phyloP scores from a whole-genome alignment of 2,888 invertebrate genomes.

The Latrodectus hesperus region DNA sequence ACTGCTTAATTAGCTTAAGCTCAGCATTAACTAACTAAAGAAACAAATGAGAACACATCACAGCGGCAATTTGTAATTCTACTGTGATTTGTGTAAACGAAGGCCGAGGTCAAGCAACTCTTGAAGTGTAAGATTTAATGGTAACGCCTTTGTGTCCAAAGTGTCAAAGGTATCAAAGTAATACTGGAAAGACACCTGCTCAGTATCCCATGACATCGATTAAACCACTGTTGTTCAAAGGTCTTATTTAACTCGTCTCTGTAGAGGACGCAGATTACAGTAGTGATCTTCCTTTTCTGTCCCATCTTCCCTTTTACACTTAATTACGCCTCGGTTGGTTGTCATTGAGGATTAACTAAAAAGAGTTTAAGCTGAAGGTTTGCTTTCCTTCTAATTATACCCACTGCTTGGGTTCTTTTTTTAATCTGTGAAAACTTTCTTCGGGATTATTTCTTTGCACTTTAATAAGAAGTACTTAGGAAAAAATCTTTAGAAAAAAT shows the following conservation, averaged over 20 bases:
- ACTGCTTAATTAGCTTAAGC: no score
- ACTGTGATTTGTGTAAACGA: no score
- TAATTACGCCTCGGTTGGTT: slow-evolving; percentile 38
- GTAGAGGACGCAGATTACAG: slow-evolving; percentile 1
- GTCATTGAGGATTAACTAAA: slow-evolving; percentile 32
- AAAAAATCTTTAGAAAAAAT: no score
- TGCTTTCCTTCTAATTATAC: slow-evolving; percentile 20
- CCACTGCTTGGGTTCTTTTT: slow-evolving; percentile 7
- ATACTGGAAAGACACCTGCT: not conserved
- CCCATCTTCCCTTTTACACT: slow-evolving; percentile 18
- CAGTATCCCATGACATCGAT: not conserved
- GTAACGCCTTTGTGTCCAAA: not conserved
- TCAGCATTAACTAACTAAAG: no score
- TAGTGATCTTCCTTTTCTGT: not conserved
- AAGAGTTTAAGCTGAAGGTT: not conserved
- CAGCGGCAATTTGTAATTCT: no score
- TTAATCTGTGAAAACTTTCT: not conserved
- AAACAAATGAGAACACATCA: no score
- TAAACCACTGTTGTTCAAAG: slow-evolving; percentile 25
- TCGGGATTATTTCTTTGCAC: no score
- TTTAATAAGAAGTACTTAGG: no score
- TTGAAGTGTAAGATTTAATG: not conserved
- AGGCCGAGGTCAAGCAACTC: no score
- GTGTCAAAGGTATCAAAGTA: not conserved
- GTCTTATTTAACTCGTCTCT: not conserved